phyloP scores from a whole-genome alignment of 2,797 vertebrate species.

The Ctenopoma kingsleyae region DNA sequence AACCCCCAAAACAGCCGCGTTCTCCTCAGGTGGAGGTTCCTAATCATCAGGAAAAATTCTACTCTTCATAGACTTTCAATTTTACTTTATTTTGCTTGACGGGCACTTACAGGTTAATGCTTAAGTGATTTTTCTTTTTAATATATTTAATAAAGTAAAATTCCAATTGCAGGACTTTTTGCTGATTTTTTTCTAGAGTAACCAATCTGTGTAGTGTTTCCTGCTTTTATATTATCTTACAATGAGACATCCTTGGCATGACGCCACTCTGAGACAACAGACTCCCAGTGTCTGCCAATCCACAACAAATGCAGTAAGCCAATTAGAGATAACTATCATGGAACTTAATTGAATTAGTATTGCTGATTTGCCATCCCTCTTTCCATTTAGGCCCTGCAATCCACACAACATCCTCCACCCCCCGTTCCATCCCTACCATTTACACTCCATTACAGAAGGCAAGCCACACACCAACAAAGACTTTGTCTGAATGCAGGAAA shows the following conservation, averaged over 20 bases:
- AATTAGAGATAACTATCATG: constrained; percentile 65
- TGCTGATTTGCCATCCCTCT: constrained; percentile 47
- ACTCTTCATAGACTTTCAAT: neutral
- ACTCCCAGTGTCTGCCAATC: constrained; percentile 46
- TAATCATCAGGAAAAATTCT: neutral
- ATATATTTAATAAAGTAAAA: neutral
- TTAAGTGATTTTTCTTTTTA: neutral
- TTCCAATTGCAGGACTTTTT: neutral
- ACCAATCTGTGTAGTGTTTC: neutral
- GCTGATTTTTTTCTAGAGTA: neutral
- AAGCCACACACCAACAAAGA: constrained; percentile 8
- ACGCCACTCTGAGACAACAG: constrained; percentile 37
- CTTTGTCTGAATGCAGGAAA: neutral
- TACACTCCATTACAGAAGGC: constrained; percentile 5
- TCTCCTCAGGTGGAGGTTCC: constrained; percentile 29
- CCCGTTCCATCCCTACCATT: neutral
- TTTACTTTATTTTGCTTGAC: neutral
- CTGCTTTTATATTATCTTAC: constrained; percentile 3
- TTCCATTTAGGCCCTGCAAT: constrained; percentile 45
- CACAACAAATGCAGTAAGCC: constrained; percentile 51
- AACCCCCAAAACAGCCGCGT: constrained; percentile 1
- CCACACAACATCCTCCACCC: constrained; percentile 1
- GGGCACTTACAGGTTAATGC: neutral
- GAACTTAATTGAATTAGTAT: constrained; percentile 62
- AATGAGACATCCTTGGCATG: neutral